phyloP scores from a whole-genome alignment of 2,888 invertebrate species.

The Aphodius granarius region DNA sequence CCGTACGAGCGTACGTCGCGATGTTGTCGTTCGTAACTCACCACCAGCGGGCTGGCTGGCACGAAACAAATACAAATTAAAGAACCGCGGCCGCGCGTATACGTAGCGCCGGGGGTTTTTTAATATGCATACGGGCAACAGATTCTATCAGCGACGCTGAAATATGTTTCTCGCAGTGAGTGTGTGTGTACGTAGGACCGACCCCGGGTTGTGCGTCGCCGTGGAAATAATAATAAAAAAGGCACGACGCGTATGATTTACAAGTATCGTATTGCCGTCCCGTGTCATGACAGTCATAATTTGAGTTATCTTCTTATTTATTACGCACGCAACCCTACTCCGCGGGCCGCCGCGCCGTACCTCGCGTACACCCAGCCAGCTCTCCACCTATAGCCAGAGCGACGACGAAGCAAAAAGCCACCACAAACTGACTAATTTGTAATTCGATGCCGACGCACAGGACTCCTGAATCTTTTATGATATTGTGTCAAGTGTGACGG shows the following conservation, averaged over 20 bases:
- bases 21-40: conserved; percentile 1
- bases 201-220: not conserved
- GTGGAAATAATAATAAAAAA: conserved; percentile 34
- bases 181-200: not conserved
- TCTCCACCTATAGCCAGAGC: not conserved
- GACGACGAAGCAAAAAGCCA: not conserved
- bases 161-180: conserved; percentile 31
- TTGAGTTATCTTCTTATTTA: conserved; percentile 50
- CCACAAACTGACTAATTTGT: not conserved
- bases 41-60: conserved; percentile 4
- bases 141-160: conserved; percentile 43
- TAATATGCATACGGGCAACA: conserved; percentile 39
- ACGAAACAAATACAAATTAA: conserved; percentile 36
- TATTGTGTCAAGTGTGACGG: not conserved
- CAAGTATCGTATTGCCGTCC: conserved; percentile 48
- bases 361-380: conserved; percentile 2
- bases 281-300: conserved; percentile 49
- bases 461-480: not conserved
- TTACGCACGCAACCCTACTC: conserved; percentile 39
- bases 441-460: not conserved
- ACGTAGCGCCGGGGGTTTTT: conserved; percentile 22
- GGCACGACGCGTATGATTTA: conserved; percentile 44
- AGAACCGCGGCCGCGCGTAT: conserved; percentile 20
- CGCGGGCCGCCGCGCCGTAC: conserved; percentile 10
- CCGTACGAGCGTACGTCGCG: not conserved